Evolutionary conservation across 2,888 invertebrate species (phyloP), one percentile per base, ranked within the genome.

Genomic region (Trypoxylon attenuatum): DNA sequence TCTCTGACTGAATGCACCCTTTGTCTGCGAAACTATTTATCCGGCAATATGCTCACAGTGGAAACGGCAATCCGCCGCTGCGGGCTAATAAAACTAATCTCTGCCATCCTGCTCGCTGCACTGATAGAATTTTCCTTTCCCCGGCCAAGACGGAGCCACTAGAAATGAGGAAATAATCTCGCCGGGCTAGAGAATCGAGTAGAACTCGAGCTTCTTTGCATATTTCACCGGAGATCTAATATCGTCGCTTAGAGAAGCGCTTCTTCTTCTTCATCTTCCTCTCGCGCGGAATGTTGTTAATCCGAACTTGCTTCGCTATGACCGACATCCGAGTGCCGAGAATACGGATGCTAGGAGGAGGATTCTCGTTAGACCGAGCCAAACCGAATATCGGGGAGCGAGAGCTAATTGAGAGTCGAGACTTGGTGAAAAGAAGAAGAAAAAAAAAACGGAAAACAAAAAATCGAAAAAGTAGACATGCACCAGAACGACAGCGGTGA

Each of bases 1-100:
- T 51, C 58, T 67, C 46, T 69, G 67, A 55, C 50, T 71, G 70
- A 78, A 80, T 77, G 77, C 78, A 76, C 68, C 72, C 69, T 72
- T 79, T 75, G 79, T 80, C 58, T 60, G 51, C 46, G 60, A 22
- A 39, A 47, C 73, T 70, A 70, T 76, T 75, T 78, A 76, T 68
- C 59, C 43, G 64, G 70, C 73, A 77, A 79, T 78, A 79, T 70
- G 78, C 73, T 74, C 67, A 68, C 62, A 66, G 33, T 16, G 33
- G 49, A 38, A 54, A 63, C 52, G 13, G 29, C 29, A n/a, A 5
- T 29, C 29, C 29, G 13, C 13, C 29, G n/a, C 6, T 2, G 29
- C 29, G 0, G 8, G 33, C 33, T 13, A 33, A 33, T 33, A n/a
- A n/a, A n/a, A n/a, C n/a, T n/a, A n/a, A n/a, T n/a, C n/a, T 33